Base-by-base conservation (phyloP, 2,113 vertebrate species). In the Capra hircus region DNA sequence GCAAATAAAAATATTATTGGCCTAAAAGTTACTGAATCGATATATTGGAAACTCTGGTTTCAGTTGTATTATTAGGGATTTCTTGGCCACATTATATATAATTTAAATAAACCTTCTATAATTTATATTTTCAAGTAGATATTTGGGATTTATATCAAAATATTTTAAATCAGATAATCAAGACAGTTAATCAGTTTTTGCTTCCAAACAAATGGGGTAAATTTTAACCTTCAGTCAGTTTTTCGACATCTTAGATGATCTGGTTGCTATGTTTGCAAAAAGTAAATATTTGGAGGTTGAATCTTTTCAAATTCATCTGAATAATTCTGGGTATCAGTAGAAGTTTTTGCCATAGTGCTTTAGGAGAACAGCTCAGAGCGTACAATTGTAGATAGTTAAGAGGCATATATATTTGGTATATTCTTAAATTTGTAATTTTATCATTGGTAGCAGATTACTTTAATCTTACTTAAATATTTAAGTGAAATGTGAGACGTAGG, bases 381-480 rank as follows among this genome's bases (percentile, higher is more conserved):
- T 89, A 84, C 88, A 93, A 91, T 87, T 85, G 53, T 81, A 81
- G 9, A 53, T 95, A 84, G 3, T 45, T 62, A 60, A 64, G 82
- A 92, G 40, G 23, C 25, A 64, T 57, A 45, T 81, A 33, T 78
- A 89, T 50, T 48, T 97, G 59, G 45, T 43, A 84, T 87, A 19
- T 82, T 83, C 55, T 95, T 89, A 89, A 91, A 80, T 84, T 71
- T 94, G 14, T 92, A 40, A 40, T 92, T 86, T 71, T 89, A 82
- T 77, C 28, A 43, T 85, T 95, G 0, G 0, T 77, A 94, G 82
- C 30, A 93, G 15, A 55, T 95, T 74, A 52, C 16, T 86, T 96
- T 96, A 91, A 93, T 94, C 5, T 91, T 90, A 16, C 55, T 82
- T 93, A 93, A 92, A 78, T 96, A 67, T 78, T 91, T 93, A 86